These are phyloP conservation scores for Copidosoma aretas DNA, from an alignment of 2,888 invertebrate genomes.

Conservation along the genomic window DNA sequence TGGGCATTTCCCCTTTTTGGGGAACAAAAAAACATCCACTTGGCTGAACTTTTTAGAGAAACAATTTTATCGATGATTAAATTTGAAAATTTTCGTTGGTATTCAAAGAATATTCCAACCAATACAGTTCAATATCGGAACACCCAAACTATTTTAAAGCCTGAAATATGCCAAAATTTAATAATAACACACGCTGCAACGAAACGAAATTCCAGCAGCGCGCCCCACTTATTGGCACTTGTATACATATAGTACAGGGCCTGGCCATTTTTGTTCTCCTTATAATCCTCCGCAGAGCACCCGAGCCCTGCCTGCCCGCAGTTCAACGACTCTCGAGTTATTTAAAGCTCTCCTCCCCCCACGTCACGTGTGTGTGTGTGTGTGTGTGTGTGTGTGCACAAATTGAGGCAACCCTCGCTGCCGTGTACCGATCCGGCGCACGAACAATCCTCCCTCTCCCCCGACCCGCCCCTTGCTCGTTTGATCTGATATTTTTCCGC, in stretches of 20 bases:
- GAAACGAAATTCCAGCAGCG: slow-evolving; percentile 27
- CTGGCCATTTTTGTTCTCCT: slow-evolving; percentile 27
- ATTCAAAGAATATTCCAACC: slow-evolving; percentile 1
- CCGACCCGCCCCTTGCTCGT: neutral
- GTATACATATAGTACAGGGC: neutral
- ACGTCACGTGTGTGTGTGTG: slow-evolving; percentile 16
- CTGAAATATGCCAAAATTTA: no score
- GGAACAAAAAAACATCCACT: no score
- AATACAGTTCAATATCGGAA: no score
- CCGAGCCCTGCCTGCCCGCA: slow-evolving; percentile 38
- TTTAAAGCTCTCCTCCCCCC: slow-evolving; percentile 44
- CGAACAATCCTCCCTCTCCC: neutral
- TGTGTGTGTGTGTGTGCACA: neutral
- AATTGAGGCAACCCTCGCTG: slow-evolving; percentile 26
- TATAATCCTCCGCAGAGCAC: slow-evolving; percentile 36
- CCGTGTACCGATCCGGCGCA: slow-evolving; percentile 12
- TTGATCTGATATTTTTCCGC: slow-evolving; percentile 16
- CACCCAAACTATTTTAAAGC: no score
- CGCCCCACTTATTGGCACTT: slow-evolving; percentile 28
- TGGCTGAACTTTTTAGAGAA: no score
- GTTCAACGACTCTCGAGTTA: slow-evolving; percentile 50
- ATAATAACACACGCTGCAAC: neutral
- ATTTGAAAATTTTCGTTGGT: no score
- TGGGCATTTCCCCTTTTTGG: no score
- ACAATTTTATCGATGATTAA: no score